Percentiles rank a stretch among this genome's conserved stretches.
These are phyloP conservation scores for Aricia agestis DNA, from an alignment of 1,140 invertebrate genomes.

Conservation along the genomic window DNA sequence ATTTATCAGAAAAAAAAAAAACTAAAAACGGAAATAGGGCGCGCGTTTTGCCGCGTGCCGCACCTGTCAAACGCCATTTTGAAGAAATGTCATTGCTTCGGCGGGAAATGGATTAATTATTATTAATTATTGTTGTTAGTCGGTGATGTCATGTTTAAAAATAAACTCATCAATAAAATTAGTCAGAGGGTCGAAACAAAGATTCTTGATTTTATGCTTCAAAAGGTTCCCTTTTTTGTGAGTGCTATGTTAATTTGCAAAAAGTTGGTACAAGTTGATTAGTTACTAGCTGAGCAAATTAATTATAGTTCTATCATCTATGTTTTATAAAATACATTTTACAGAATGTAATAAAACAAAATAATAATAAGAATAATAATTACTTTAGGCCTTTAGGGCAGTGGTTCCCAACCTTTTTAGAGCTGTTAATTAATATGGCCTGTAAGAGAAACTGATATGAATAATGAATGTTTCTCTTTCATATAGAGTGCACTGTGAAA, in stretches of 20 bases:
- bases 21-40: slow-evolving; percentile 38
- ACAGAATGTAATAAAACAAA: too few relatives aligned
- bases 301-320: too few relatives aligned
- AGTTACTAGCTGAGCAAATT: background rate
- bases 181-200: too few relatives aligned
- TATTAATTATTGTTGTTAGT: background rate
- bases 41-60: slow-evolving; percentile 37
- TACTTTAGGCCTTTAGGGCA: too few relatives aligned
- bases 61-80: slow-evolving; percentile 51
- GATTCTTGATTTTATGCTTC: background rate
- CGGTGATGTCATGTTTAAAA: background rate
- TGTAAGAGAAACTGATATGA: too few relatives aligned
- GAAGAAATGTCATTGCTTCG: slow-evolving; percentile 31
- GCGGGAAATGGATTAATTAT: slow-evolving; percentile 23
- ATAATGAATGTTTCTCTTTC: too few relatives aligned
- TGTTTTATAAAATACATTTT: too few relatives aligned
- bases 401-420: too few relatives aligned
- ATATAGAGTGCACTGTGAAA: too few relatives aligned
- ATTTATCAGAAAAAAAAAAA: slow-evolving; percentile 50
- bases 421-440: too few relatives aligned
- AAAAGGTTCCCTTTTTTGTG: background rate
- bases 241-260: background rate
- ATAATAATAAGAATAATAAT: too few relatives aligned
- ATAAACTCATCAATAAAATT: background rate
- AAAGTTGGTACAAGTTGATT: background rate